A percentile compares a stretch with the other conserved stretches of the same genome.
These are phyloP conservation scores for Branchellion lobata DNA, from an alignment of 2,888 invertebrate species.

Conservation along the genomic window DNA sequence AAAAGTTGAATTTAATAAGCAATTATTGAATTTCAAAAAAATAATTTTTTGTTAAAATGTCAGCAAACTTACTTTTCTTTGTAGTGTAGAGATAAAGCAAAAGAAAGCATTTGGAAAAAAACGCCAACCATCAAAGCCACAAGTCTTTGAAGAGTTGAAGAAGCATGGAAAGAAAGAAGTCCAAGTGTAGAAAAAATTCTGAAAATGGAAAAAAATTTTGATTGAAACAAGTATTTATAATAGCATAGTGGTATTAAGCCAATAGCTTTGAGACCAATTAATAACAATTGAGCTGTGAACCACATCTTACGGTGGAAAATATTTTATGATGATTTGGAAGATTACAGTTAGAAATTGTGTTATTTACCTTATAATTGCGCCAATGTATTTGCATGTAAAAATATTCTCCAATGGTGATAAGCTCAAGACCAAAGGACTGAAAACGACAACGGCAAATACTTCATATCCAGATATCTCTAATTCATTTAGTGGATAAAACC, in stretches of 20 bases:
- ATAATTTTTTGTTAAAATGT: too few relatives aligned
- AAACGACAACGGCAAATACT: slow-evolving; percentile 58
- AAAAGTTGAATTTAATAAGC: background rate
- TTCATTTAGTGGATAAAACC: slow-evolving; percentile 63
- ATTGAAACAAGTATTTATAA: too few relatives aligned
- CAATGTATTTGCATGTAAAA: slow-evolving; percentile 17
- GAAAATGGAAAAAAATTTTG: background rate
- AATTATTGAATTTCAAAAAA: background rate
- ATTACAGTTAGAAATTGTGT: too few relatives aligned
- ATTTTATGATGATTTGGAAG: too few relatives aligned
- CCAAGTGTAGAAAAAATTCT: slow-evolving; percentile 31
- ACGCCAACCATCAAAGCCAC: slow-evolving; percentile 57
- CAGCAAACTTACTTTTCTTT: slow-evolving; percentile 11
- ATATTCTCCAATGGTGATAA: slow-evolving; percentile 27
- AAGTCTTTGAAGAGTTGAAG: slow-evolving; percentile 57
- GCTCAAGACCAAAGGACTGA: slow-evolving; percentile 56
- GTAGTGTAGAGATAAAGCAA: slow-evolving; percentile 54
- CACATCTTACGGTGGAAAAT: too few relatives aligned
- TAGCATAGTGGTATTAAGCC: too few relatives aligned
- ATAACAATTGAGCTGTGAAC: too few relatives aligned
- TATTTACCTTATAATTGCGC: slow-evolving; percentile 49
- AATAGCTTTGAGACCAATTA: too few relatives aligned
- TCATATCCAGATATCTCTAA: slow-evolving; percentile 63
- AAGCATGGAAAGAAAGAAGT: slow-evolving; percentile 60
- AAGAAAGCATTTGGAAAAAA: slow-evolving; percentile 56